phyloP scores from a whole-genome alignment of 2,888 invertebrate genomes.

The Chalcis sispes region DNA sequence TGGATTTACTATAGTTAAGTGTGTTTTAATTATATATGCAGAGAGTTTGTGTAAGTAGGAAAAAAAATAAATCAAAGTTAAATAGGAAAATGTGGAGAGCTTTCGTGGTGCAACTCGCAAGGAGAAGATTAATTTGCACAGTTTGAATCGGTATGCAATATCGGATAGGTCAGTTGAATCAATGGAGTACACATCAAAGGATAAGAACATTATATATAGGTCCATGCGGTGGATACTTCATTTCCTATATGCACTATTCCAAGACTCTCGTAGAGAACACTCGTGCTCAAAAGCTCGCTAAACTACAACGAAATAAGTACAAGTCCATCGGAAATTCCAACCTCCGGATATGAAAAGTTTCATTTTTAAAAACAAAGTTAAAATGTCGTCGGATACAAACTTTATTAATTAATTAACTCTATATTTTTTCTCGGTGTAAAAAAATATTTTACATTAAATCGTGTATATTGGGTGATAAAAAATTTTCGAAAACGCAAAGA shows the following conservation, averaged over 20 bases:
- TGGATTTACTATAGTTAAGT: no score
- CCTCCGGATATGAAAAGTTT: background rate
- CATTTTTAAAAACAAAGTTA: no score
- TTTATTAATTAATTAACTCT: no score
- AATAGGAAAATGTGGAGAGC: background rate
- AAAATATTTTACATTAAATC: no score
- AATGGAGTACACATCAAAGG: constrained; percentile 55
- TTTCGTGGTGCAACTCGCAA: background rate
- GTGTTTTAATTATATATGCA: background rate
- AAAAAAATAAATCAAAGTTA: background rate
- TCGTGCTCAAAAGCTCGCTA: no score
- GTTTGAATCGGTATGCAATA: constrained; percentile 31
- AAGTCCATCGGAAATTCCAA: no score
- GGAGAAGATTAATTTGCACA: constrained; percentile 42
- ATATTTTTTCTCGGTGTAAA: no score
- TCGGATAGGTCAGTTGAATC: constrained; percentile 41
- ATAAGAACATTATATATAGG: constrained; percentile 24
- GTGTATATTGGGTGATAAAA: no score
- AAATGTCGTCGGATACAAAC: no score
- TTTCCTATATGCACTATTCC: background rate
- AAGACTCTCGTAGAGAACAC: no score
- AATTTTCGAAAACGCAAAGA: no score
- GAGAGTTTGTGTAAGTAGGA: background rate
- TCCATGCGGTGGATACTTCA: constrained; percentile 4
- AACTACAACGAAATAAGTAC: no score